Percentiles rank a stretch among this genome's conserved stretches.
Conservation (phyloP, 2,797 vertebrate species). For the Onychomys leucogaster region DNA sequence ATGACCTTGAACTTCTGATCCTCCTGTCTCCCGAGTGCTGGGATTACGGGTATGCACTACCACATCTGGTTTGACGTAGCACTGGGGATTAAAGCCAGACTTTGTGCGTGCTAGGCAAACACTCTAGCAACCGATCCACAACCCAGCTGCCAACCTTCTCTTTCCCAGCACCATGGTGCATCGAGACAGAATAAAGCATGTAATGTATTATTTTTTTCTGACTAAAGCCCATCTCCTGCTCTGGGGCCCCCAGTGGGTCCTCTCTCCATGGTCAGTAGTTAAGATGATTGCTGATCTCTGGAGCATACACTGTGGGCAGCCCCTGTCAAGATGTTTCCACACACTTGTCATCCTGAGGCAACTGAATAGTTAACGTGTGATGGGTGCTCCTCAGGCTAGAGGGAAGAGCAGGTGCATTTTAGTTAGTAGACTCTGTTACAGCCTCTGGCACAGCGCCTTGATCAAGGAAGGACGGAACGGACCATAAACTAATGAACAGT, state of each 20-base stretch:
- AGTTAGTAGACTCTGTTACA: background rate
- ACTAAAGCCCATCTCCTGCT: background rate
- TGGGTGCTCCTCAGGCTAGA: background rate
- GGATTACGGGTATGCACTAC: background rate
- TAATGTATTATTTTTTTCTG: background rate
- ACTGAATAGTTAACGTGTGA: background rate
- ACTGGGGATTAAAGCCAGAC: background rate
- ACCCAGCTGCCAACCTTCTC: background rate
- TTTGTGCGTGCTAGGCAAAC: background rate
- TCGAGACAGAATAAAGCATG: background rate
- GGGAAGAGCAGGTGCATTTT: background rate
- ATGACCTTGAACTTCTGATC: background rate
- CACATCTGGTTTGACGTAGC: background rate
- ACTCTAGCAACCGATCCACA: background rate
- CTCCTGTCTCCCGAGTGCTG: background rate
- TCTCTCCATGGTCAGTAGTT: background rate
- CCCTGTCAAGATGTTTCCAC: background rate
- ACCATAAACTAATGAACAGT: background rate
- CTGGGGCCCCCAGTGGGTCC: no score
- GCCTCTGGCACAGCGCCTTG: background rate
- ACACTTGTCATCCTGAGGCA: background rate
- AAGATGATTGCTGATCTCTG: fast-evolving
- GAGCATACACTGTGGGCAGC: background rate
- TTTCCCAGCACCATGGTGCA: background rate
- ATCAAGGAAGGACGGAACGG: background rate